Percentiles rank a stretch among this genome's conserved stretches.
phyloP scores from a whole-genome alignment of 2,113 vertebrate genomes.

The Petrocephalus zakoni region DNA sequence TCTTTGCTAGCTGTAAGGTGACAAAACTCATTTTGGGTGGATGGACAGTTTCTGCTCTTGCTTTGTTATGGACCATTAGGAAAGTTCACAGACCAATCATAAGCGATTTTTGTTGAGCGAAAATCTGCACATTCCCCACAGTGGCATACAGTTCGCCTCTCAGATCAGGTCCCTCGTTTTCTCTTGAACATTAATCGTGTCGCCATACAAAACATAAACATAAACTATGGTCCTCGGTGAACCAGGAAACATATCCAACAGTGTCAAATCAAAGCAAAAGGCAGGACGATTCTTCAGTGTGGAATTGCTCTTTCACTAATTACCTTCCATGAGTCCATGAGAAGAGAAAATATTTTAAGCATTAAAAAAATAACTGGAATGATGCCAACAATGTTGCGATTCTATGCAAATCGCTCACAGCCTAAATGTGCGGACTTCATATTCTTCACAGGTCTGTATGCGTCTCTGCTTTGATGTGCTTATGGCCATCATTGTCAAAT shows the following conservation, averaged over 20 bases:
- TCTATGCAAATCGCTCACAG: neutral
- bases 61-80: too few relatives aligned
- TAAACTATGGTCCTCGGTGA: neutral
- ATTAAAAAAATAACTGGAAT: constrained; percentile 4
- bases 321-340: neutral
- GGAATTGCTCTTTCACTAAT: neutral
- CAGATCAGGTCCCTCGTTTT: neutral
- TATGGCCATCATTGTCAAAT: constrained; percentile 21
- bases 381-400: neutral
- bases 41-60: too few relatives aligned
- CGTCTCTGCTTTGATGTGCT: constrained; percentile 54
- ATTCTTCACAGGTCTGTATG: constrained; percentile 47
- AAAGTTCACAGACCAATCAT: too few relatives aligned
- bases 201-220: too few relatives aligned
- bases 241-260: neutral
- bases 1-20: neutral
- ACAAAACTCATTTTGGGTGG: too few relatives aligned
- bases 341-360: neutral
- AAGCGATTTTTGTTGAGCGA: too few relatives aligned
- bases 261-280: neutral
- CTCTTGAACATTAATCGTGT: neutral
- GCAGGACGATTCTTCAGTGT: neutral
- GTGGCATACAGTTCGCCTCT: neutral
- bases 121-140: neutral
- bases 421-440: neutral